Percentiles rank a stretch among this genome's conserved stretches.
These are phyloP conservation scores for Drosophila nebulosa DNA, from an alignment of 1,140 invertebrate species.

Conservation along the genomic window DNA sequence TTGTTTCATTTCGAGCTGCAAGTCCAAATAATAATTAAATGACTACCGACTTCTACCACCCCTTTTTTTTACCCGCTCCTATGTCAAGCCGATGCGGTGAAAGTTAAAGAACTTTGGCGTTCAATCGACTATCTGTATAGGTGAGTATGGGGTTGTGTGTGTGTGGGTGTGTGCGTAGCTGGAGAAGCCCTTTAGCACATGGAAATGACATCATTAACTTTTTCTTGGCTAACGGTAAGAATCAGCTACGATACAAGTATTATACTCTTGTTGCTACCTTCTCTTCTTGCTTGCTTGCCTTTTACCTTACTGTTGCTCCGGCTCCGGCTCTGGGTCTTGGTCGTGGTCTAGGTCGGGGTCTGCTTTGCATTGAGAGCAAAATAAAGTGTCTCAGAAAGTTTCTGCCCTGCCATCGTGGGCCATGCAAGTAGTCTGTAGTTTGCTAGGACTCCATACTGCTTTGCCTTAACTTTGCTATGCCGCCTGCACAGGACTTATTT, in stretches of 20 bases:
- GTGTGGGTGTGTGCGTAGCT: constrained; percentile 1
- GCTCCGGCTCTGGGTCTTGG: not conserved
- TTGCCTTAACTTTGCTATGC: not conserved
- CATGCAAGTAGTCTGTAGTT: constrained; percentile 4
- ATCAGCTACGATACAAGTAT: constrained; percentile 21
- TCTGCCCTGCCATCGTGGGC: constrained; percentile 13
- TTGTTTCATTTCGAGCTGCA: not conserved
- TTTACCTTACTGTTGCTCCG: not conserved
- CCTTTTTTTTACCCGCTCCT: constrained; percentile 22
- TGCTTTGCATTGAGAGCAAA: constrained; percentile 19
- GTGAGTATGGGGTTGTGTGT: not conserved
- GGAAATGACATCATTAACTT: constrained; percentile 77
- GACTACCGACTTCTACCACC: constrained; percentile 24
- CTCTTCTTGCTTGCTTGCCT: not conserved
- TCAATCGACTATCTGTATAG: not conserved
- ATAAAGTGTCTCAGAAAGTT: constrained; percentile 64
- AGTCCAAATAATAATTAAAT: constrained; percentile 33
- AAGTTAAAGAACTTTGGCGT: constrained; percentile 7
- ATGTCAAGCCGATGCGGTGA: constrained; percentile 5
- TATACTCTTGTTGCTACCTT: not conserved
- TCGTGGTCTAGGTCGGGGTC: constrained; percentile 1
- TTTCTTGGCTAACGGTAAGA: constrained; percentile 27
- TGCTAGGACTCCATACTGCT: not conserved
- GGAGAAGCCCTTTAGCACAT: constrained; percentile 37
- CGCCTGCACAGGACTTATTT: constrained; percentile 22